These are phyloP conservation scores for Stegostoma tigrinum DNA, from an alignment of 2,113 vertebrate genomes.

Conservation along the genomic window DNA sequence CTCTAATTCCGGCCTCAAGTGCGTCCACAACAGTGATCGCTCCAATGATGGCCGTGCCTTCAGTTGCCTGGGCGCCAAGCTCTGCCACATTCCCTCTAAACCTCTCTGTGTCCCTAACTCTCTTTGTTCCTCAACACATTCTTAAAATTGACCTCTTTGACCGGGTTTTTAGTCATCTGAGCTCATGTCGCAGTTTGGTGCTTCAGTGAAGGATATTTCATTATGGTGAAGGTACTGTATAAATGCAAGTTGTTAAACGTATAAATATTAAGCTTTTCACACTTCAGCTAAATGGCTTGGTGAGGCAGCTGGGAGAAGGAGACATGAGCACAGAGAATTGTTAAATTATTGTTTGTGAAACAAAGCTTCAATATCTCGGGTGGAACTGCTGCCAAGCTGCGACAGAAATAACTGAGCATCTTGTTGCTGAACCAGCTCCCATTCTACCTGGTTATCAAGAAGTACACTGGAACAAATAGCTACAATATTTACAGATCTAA, in stretches of 20 bases:
- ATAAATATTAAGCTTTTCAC: neutral
- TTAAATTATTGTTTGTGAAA: neutral
- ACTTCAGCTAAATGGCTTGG: neutral
- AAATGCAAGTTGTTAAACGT: neutral
- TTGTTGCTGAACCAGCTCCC: neutral
- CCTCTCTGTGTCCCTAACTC: neutral
- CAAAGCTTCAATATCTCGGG: neutral
- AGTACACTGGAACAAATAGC: neutral
- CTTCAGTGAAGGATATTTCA: neutral
- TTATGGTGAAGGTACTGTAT: neutral
- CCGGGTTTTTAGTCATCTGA: neutral
- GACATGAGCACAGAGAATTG: neutral
- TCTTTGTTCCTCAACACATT: neutral
- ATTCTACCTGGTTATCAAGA: conserved; percentile 3
- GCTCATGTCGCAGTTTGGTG: neutral
- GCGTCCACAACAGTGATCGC: neutral
- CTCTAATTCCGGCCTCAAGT: neutral
- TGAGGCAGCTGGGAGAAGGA: neutral
- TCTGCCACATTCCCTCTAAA: neutral
- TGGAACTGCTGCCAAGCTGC: neutral
- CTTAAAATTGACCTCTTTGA: neutral
- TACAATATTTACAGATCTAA: conserved; percentile 27
- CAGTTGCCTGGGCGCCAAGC: neutral
- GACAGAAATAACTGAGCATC: neutral
- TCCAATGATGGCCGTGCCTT: neutral